These are phyloP conservation scores for Progne subis DNA, from an alignment of 2,113 vertebrate genomes.

Conservation along the genomic window DNA sequence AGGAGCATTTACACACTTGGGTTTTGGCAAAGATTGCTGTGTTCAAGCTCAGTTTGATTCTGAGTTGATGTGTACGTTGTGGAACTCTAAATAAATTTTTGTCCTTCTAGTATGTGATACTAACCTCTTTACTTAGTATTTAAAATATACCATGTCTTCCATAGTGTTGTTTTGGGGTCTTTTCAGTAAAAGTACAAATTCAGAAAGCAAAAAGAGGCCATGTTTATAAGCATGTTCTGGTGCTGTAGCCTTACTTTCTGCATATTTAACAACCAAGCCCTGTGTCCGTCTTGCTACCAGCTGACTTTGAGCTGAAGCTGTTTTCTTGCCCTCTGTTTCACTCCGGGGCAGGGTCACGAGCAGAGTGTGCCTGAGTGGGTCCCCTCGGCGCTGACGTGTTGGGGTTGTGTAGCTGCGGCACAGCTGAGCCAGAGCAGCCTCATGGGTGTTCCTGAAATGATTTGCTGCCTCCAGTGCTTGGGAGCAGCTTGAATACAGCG, in stretches of 20 bases:
- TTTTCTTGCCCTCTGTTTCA: not conserved
- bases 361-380: not conserved
- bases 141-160: not conserved
- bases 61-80: not conserved
- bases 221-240: not conserved
- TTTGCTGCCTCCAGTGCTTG: not conserved
- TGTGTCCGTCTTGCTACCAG: constrained; percentile 21
- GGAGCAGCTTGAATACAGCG: not conserved
- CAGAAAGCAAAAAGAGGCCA: not conserved
- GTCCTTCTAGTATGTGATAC: not conserved
- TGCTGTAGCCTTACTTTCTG: not conserved
- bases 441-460: not conserved
- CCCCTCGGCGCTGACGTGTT: not conserved
- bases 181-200: not conserved
- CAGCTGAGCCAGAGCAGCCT: not conserved
- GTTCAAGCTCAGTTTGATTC: not conserved
- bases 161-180: not conserved
- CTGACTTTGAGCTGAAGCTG: not conserved
- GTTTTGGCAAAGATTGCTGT: not conserved
- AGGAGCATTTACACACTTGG: not conserved
- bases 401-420: not conserved
- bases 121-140: not conserved
- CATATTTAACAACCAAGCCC: not conserved
- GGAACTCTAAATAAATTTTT: not conserved
- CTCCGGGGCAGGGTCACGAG: constrained; percentile 35